phyloP scores from a whole-genome alignment of 2,888 invertebrate genomes.

The Melieria picta region DNA sequence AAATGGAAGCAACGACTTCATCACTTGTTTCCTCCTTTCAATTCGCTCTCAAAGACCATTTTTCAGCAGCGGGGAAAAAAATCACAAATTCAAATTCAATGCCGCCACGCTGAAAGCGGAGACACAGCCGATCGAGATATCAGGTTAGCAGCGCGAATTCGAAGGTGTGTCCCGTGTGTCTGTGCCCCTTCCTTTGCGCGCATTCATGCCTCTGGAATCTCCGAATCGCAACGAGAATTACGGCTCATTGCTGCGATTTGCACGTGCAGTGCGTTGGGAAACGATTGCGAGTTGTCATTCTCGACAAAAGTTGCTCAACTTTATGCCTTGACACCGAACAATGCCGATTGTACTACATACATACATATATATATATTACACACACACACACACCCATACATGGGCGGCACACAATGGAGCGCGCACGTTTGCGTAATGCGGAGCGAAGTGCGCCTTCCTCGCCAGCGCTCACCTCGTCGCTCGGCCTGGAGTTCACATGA shows the following conservation, averaged over 20 bases:
- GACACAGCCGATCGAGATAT: conserved; percentile 49
- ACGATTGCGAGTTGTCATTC: conserved; percentile 1
- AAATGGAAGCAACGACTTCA: conserved; percentile 57
- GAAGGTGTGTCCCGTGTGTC: conserved; percentile 60
- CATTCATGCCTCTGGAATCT: neutral
- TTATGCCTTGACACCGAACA: conserved; percentile 51
- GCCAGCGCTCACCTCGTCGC: neutral
- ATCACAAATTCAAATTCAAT: conserved; percentile 34
- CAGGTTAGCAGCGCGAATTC: conserved; percentile 53
- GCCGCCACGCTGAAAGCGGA: conserved; percentile 45
- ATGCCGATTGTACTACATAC: conserved; percentile 23
- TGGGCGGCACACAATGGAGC: conserved; percentile 46
- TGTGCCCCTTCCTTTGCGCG: conserved; percentile 29
- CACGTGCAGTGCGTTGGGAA: too few relatives aligned
- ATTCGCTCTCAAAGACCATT: conserved; percentile 1
- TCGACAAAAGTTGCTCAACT: conserved; percentile 59
- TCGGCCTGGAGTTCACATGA: conserved; percentile 48
- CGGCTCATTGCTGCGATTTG: too few relatives aligned
- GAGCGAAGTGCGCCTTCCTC: conserved; percentile 4
- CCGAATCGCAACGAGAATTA: conserved; percentile 6
- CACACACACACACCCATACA: conserved; percentile 53
- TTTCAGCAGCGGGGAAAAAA: neutral
- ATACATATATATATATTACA: conserved; percentile 17
- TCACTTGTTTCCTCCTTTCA: conserved; percentile 60
- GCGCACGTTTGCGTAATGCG: conserved; percentile 18